Evolutionary conservation across 1,140 invertebrate genomes (phyloP).

Genomic region (Drosophila sp.): DNA sequence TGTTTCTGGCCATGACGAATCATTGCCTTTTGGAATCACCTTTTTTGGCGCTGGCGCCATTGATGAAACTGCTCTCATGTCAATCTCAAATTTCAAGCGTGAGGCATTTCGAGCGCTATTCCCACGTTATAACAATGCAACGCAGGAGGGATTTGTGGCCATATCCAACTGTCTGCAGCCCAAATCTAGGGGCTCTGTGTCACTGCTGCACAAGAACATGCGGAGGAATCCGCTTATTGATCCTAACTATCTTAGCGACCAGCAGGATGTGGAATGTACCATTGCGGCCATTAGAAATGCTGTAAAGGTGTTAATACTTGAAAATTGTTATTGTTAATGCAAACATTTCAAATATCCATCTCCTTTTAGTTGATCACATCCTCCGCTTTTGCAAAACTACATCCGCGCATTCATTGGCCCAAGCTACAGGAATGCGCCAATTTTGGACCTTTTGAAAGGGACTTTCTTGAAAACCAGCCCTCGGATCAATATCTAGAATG

Average conservation of each 20-base stretch:
- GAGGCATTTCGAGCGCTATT: constrained; percentile 88
- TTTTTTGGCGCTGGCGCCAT: constrained; percentile 89
- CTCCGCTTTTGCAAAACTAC: constrained; percentile 86
- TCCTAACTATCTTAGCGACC: constrained; percentile 89
- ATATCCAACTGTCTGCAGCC: constrained; percentile 89
- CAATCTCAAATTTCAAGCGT: constrained; percentile 88
- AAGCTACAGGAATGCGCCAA: constrained; percentile 86
- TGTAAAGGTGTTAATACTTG: constrained; percentile 76
- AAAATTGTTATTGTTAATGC: no score
- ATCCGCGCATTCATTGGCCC: constrained; percentile 88
- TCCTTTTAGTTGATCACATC: constrained; percentile 84
- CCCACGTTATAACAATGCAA: constrained; percentile 87
- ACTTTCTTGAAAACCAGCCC: constrained; percentile 72
- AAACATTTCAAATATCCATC: neutral
- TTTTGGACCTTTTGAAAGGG: constrained; percentile 74
- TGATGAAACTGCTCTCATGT: constrained; percentile 87
- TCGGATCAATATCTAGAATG: constrained; percentile 89
- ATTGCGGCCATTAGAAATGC: constrained; percentile 87
- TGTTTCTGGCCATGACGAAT: constrained; percentile 86
- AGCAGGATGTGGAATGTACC: constrained; percentile 87
- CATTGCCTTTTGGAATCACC: constrained; percentile 85
- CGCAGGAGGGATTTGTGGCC: constrained; percentile 89
- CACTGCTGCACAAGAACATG: constrained; percentile 86
- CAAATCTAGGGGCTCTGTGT: constrained; percentile 88
- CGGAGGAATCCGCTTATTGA: constrained; percentile 88